Conservation (phyloP, 2,113 vertebrate species). For the Acinonyx jubatus region DNA sequence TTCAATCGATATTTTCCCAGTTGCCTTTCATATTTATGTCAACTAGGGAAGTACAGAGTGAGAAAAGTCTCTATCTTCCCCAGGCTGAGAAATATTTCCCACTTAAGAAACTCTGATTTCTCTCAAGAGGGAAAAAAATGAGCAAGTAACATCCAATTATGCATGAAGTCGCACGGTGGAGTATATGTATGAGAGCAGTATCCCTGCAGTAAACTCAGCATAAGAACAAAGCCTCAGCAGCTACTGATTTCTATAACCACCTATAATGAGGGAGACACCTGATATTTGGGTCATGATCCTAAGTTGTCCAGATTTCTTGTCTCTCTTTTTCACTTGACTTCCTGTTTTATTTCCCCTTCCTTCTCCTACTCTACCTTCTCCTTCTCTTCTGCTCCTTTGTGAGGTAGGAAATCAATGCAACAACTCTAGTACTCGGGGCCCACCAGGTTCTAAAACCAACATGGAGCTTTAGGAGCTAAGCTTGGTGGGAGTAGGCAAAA, state of each 20-base stretch:
- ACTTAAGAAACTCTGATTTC: constrained; percentile 56
- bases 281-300: not conserved
- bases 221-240: not conserved
- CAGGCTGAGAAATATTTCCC: constrained; percentile 20
- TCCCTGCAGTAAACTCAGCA: not conserved
- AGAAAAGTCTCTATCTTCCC: not conserved
- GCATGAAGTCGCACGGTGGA: not conserved
- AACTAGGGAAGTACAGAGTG: constrained; percentile 26
- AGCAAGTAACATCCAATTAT: constrained; percentile 2
- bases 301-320: not conserved
- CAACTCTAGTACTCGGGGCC: not conserved
- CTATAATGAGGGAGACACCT: not conserved
- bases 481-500: not conserved
- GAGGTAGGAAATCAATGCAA: not conserved
- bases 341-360: not conserved
- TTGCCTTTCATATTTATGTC: not conserved
- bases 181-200: not conserved
- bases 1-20: constrained; percentile 9
- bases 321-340: not conserved
- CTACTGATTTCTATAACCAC: not conserved
- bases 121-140: not conserved
- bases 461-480: not conserved
- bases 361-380: not conserved
- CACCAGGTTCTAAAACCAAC: not conserved
- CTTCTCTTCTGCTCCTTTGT: not conserved